These are phyloP conservation scores for Arenaria interpres DNA, from an alignment of 2,113 vertebrate genomes.

Conservation along the genomic window DNA sequence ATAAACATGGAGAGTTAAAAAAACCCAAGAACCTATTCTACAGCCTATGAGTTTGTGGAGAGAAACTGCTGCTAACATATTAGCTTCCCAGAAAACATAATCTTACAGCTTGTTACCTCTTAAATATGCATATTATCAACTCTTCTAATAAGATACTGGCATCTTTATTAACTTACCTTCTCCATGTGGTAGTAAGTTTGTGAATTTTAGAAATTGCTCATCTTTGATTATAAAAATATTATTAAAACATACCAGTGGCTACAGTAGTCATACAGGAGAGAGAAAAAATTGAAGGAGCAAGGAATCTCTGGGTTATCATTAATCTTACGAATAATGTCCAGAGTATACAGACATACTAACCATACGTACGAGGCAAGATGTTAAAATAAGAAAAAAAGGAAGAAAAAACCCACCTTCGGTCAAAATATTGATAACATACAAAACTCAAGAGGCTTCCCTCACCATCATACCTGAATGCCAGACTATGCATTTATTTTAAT, in stretches of 20 bases:
- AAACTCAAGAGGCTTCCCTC: not conserved
- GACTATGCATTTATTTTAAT: not conserved
- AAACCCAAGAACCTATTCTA: not conserved
- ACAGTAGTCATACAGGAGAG: fast-evolving
- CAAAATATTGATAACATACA: not conserved
- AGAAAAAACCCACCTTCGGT: fast-evolving
- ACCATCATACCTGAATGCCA: not conserved
- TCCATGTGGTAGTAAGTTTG: not conserved
- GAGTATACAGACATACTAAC: not conserved
- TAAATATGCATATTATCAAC: not conserved
- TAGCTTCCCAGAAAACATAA: not conserved
- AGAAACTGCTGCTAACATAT: not conserved
- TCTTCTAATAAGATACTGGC: not conserved
- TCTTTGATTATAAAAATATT: not conserved
- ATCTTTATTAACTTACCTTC: not conserved
- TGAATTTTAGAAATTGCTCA: not conserved
- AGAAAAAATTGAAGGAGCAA: not conserved
- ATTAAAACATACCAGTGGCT: not conserved
- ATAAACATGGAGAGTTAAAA: not conserved
- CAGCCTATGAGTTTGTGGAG: not conserved
- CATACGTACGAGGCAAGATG: not conserved
- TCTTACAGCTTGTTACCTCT: not conserved
- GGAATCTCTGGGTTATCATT: not conserved
- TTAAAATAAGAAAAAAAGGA: not conserved
- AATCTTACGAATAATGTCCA: not conserved